Conservation (phyloP, 2,113 vertebrate genomes). For the Oophaga pumilio region DNA sequence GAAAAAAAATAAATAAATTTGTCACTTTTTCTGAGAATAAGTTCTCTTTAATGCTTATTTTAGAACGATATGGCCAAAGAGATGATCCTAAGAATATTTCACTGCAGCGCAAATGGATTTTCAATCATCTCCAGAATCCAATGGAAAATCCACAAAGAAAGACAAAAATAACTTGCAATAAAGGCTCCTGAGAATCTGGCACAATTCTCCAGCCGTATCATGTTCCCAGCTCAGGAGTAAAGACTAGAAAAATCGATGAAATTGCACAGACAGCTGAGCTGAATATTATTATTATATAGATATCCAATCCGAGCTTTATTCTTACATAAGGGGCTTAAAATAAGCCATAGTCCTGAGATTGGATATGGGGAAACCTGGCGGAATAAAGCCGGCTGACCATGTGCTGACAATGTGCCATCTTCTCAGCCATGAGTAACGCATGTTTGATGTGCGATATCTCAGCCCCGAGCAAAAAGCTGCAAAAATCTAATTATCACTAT, state of each 20-base stretch:
- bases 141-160: not conserved
- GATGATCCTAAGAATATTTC: not conserved
- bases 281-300: conserved; percentile 39
- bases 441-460: not conserved
- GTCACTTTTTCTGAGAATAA: too few relatives aligned
- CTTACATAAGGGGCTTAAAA: conserved; percentile 48
- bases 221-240: not conserved
- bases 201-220: not conserved
- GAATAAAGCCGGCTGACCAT: conserved; percentile 2
- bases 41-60: not conserved
- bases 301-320: conserved; percentile 37
- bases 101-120: not conserved
- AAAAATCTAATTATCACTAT: conserved; percentile 8
- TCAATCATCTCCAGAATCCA: not conserved
- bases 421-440: not conserved
- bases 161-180: conserved; percentile 15
- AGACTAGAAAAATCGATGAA: conserved; percentile 33
- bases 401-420: not conserved
- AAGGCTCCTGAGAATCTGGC: conserved; percentile 36
- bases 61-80: not conserved
- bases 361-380: conserved; percentile 11
- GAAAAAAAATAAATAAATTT: too few relatives aligned
- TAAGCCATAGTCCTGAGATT: conserved; percentile 36
- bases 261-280: not conserved
- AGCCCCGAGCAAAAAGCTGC: not conserved